Evolutionary conservation across 2,113 vertebrate genomes (phyloP).

Genomic region (Phrynocephalus versicolor): DNA sequence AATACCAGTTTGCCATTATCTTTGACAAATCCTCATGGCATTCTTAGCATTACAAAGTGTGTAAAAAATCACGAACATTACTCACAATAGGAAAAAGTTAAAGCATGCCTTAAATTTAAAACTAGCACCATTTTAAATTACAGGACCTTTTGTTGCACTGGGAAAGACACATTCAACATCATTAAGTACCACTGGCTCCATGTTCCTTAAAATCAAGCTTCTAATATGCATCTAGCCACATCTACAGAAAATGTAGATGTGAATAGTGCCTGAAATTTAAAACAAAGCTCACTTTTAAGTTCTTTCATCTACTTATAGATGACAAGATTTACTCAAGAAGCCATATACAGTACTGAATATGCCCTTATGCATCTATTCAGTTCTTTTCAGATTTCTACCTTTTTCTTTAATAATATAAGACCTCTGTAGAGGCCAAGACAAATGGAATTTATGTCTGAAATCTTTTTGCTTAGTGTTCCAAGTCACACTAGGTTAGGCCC

Average conservation of each 20-base stretch:
- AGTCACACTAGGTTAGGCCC: too few species aligned
- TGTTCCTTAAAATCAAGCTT: neutral
- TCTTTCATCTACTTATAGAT: neutral
- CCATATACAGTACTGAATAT: neutral
- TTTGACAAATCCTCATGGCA: conserved; percentile 42
- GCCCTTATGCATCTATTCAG: neutral
- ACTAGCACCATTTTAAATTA: conserved; percentile 29
- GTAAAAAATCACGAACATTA: conserved; percentile 59
- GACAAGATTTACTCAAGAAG: neutral
- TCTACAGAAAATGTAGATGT: neutral
- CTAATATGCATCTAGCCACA: neutral
- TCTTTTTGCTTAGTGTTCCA: too few species aligned
- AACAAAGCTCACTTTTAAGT: neutral
- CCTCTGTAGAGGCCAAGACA: neutral
- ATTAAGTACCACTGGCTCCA: neutral
- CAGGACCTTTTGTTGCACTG: conserved; percentile 4
- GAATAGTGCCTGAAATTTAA: neutral
- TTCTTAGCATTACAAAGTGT: conserved; percentile 11
- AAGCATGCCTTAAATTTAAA: conserved; percentile 28
- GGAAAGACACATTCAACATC: conserved; percentile 17
- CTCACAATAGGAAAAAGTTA: conserved; percentile 46
- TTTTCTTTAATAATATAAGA: neutral
- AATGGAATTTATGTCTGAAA: neutral
- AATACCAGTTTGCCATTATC: conserved; percentile 57
- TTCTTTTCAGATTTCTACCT: neutral